A percentile compares a stretch with the other conserved stretches of the same genome.
phyloP scores from a whole-genome alignment of 2,888 invertebrate species.

The Ischnus inquisitorius region DNA sequence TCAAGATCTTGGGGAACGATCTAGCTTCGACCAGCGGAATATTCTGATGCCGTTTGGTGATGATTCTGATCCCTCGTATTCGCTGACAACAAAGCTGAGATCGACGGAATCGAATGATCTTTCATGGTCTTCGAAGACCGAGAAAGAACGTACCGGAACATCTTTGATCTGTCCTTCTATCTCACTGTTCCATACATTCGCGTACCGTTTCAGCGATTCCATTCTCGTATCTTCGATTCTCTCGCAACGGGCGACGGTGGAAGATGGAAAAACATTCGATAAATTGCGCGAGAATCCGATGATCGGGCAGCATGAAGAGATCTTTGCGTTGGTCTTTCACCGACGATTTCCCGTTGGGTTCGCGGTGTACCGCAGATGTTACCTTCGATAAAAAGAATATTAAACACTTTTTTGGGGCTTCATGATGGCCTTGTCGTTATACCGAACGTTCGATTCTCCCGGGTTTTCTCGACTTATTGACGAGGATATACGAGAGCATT shows the following conservation, averaged over 20 bases:
- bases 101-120: slow-evolving; percentile 10
- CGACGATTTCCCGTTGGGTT: background rate
- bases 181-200: slow-evolving; percentile 37
- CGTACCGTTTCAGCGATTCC: slow-evolving; percentile 26
- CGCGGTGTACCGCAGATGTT: slow-evolving; percentile 50
- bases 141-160: slow-evolving; percentile 31
- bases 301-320: slow-evolving; percentile 50
- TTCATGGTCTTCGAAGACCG: background rate
- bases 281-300: slow-evolving; percentile 43
- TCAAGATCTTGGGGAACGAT: slow-evolving; percentile 39
- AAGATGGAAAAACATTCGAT: slow-evolving; percentile 54
- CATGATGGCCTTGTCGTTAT: slow-evolving; percentile 5
- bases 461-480: slow-evolving; percentile 31
- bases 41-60: slow-evolving; percentile 10
- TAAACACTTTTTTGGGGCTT: slow-evolving; percentile 46
- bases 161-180: slow-evolving; percentile 50
- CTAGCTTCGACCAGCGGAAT: slow-evolving; percentile 5
- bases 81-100: slow-evolving; percentile 2
- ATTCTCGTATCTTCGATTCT: slow-evolving; percentile 40
- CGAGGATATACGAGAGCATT: slow-evolving; percentile 46
- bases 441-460: background rate
- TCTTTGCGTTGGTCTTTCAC: slow-evolving; percentile 27
- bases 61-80: background rate
- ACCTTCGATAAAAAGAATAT: slow-evolving; percentile 48
- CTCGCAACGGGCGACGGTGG: background rate